These are phyloP conservation scores for Nemopilema nomurai DNA, from an alignment of 30 jellyfish, hydroid and myxozoan species.

Conservation along the genomic window DNA sequence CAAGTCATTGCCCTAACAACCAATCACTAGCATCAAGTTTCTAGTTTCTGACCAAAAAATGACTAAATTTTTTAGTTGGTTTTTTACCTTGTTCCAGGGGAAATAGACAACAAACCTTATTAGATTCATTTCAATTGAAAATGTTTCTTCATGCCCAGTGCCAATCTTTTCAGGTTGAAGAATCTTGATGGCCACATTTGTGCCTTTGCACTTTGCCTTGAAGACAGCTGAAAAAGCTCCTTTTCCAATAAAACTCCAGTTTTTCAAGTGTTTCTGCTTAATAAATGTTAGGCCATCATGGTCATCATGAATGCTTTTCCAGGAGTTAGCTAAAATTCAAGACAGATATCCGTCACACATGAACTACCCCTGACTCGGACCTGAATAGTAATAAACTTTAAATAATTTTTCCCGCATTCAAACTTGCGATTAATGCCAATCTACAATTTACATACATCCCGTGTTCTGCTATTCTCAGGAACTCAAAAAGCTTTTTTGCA, in stretches of 20 bases:
- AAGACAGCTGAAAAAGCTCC: slow-evolving; percentile 24
- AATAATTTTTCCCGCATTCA: too few species aligned
- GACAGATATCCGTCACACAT: neutral
- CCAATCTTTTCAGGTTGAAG: slow-evolving; percentile 10
- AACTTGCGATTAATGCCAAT: too few species aligned
- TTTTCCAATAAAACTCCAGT: slow-evolving; percentile 8
- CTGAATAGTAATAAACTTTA: too few species aligned
- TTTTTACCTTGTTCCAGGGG: neutral
- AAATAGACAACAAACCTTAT: neutral
- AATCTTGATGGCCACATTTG: slow-evolving; percentile 1
- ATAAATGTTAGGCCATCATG: neutral
- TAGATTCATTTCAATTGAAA: neutral
- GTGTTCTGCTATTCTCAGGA: neutral
- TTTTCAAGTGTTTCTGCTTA: neutral
- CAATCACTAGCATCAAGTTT: too few species aligned
- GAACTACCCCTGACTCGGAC: neutral
- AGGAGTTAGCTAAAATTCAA: neutral
- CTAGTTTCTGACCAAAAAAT: too few species aligned
- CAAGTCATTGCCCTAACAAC: too few species aligned
- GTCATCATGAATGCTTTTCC: neutral
- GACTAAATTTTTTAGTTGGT: too few species aligned
- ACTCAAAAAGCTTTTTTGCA: neutral
- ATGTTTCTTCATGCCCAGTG: slow-evolving; percentile 7
- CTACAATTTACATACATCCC: too few species aligned
- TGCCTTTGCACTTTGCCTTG: neutral